A percentile compares a stretch with the other conserved stretches of the same genome.
Evolutionary conservation across 2,888 invertebrate genomes (phyloP).

Genomic region (Morpho helenor): DNA sequence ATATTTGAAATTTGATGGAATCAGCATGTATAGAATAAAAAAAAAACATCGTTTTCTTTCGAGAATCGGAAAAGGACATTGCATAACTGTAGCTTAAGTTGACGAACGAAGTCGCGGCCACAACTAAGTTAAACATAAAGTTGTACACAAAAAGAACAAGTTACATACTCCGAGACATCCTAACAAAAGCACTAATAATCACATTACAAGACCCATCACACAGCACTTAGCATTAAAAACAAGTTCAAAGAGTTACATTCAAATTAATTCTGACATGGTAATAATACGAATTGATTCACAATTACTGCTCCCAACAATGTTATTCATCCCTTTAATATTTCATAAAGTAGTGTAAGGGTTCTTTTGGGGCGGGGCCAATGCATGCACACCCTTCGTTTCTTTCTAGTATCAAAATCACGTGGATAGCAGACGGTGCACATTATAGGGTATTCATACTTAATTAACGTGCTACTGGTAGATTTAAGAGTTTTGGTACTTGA

Average conservation of each 20-base stretch:
- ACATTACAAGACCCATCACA: constrained; percentile 40
- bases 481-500: constrained; percentile 47
- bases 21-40: too few species aligned
- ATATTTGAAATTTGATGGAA: too few species aligned
- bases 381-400: constrained; percentile 49
- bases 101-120: too few species aligned
- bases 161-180: background rate
- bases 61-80: too few species aligned
- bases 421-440: constrained; percentile 67
- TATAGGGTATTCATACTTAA: constrained; percentile 75
- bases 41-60: too few species aligned
- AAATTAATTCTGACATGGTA: constrained; percentile 71
- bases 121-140: background rate
- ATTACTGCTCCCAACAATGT: constrained; percentile 58
- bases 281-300: constrained; percentile 69
- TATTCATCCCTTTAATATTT: constrained; percentile 61
- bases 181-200: constrained; percentile 29
- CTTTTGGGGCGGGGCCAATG: constrained; percentile 54
- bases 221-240: constrained; percentile 45
- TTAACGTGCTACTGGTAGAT: constrained; percentile 53
- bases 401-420: constrained; percentile 53
- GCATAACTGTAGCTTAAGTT: too few species aligned
- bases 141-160: background rate
- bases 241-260: constrained; percentile 42
- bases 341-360: constrained; percentile 58